Base-by-base conservation (phyloP, 2,113 vertebrate genomes). In the Gobiocypris rarus region DNA sequence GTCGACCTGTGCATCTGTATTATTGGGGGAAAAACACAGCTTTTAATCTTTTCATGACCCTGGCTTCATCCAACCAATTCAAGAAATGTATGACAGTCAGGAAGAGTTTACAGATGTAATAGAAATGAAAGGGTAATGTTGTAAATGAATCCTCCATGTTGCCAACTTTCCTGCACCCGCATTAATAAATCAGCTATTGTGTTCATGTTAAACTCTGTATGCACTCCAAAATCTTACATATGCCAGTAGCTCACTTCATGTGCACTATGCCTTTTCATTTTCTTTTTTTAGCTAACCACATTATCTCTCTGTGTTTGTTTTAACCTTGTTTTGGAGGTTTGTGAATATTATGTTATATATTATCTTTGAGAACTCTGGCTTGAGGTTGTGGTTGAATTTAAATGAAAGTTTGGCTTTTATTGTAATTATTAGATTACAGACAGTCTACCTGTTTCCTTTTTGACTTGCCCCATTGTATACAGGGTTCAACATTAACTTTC, bases 371-470 rank as follows among this genome's bases (percentile, higher is more conserved):
- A 14, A 48, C 43, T 26, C 11, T 26, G 43, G 43, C 5, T 48
- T 48, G n/a, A 50, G n/a, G 34, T 41, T 67, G 41, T 73, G 65
- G 70, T 48, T 74, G 71, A 17, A 50, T 74, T 28, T 50, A 28
- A 38, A 69, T 38, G 3, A 69, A 19, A 38, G 17, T 22, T 19
- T 38, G 9, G 17, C 31, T 38, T 69, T 69, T 38, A 38, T 9
- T 69, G 65, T 69, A 69, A 69, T 69, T 69, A 69, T 69, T 69
- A 69, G 34, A 69, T 69, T 69, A 69, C 34, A 22, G 65, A 41
- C 19, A 10, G 65, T 41, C 65, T 69, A 22, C 34, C 34, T 11
- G 65, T 69, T 69, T 69, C 34, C 34, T 69, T 41, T 41, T 41
- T 69, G 4, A 69, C 34, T n/a, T 41, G 65, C 22, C 34, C 41